A percentile compares a stretch with the other conserved stretches of the same genome.
Conservation (phyloP, 2,113 vertebrate species). For the Platanista minor region DNA sequence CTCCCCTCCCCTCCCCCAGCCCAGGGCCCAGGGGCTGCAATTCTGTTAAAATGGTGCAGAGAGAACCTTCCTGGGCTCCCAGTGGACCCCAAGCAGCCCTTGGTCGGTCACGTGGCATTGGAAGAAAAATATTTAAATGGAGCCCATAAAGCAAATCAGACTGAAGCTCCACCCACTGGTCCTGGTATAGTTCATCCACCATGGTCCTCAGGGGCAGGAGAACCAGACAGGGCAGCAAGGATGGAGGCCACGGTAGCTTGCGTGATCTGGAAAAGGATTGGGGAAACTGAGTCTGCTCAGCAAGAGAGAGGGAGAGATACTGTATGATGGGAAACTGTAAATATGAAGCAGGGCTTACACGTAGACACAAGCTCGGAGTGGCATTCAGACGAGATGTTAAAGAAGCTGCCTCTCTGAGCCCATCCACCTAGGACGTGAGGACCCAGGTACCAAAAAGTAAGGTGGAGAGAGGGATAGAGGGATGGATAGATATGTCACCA, state of each 20-base stretch:
- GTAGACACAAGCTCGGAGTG: rapidly evolving
- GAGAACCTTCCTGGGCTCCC: background rate
- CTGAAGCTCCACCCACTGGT: rapidly evolving
- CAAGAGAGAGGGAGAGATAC: background rate
- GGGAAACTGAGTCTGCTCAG: background rate
- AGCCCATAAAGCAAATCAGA: background rate
- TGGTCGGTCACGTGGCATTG: no score
- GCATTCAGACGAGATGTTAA: background rate
- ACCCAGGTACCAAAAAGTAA: background rate
- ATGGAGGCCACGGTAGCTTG: background rate
- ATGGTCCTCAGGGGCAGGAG: rapidly evolving
- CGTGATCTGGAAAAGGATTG: background rate
- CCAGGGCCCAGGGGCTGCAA: background rate
- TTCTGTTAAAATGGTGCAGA: background rate
- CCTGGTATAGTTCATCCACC: background rate
- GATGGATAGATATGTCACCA: background rate
- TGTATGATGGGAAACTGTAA: rapidly evolving
- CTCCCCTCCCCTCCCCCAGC: background rate
- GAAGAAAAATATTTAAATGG: background rate
- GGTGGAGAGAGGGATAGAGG: background rate
- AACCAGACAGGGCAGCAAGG: background rate
- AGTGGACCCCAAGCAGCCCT: background rate
- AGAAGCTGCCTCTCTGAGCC: background rate
- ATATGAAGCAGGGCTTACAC: background rate
- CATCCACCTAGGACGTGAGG: background rate